A percentile compares a stretch with the other conserved stretches of the same genome.
Evolutionary conservation across 92 coral and sea anemone genomes (phyloP).

Genomic region (Epizoanthus illoricatus): DNA sequence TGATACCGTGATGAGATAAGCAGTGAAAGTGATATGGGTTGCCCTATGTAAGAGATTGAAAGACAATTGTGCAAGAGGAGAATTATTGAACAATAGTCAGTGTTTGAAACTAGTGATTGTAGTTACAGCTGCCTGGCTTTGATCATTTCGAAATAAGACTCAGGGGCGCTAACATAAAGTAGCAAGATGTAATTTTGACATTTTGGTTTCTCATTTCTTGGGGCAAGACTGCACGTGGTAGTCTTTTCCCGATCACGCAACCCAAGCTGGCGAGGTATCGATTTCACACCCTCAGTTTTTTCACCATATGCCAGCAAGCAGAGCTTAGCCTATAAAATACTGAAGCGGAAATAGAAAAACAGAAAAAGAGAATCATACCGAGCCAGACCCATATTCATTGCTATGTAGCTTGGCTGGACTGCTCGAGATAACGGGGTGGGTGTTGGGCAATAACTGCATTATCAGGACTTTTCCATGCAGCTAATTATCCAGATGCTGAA

Average conservation of each 20-base stretch:
- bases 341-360: neutral
- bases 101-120: no score
- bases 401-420: neutral
- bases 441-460: neutral
- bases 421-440: neutral
- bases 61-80: neutral
- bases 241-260: no score
- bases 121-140: no score
- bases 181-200: no score
- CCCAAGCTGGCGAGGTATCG: no score
- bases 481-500: neutral
- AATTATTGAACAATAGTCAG: neutral
- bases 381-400: neutral
- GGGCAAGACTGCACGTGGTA: no score
- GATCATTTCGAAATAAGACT: no score
- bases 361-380: neutral
- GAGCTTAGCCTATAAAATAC: no score
- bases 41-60: neutral
- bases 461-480: slow-evolving; percentile 1
- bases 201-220: no score
- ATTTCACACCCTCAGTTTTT: no score
- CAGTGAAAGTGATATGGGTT: neutral
- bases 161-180: no score
- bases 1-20: neutral
- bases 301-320: no score